Conservation (phyloP, 2,888 invertebrate species). For the Cheilosia pagana region DNA sequence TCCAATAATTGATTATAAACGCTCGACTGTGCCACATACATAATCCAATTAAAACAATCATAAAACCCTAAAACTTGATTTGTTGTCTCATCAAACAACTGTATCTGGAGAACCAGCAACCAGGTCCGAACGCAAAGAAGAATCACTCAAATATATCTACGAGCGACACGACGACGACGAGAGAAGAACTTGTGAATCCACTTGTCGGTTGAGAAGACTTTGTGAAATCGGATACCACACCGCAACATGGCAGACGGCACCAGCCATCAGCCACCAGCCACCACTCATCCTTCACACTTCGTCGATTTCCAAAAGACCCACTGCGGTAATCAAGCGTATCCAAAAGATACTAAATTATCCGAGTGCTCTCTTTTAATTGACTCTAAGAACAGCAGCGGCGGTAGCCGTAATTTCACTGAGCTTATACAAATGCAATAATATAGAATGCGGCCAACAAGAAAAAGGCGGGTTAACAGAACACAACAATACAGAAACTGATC, state of each 20-base stretch:
- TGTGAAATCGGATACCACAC: slow-evolving; percentile 72
- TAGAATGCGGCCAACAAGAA: slow-evolving; percentile 65
- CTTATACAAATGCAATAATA: slow-evolving; percentile 35
- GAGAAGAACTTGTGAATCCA: slow-evolving; percentile 54
- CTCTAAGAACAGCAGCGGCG: slow-evolving; percentile 37
- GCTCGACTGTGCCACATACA: slow-evolving; percentile 10
- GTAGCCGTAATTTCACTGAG: slow-evolving; percentile 41
- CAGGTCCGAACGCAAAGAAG: slow-evolving; percentile 21
- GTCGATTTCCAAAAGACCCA: slow-evolving; percentile 67
- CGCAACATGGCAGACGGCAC: slow-evolving; percentile 50
- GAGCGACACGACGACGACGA: neutral
- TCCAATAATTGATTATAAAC: slow-evolving; percentile 22
- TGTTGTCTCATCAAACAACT: slow-evolving; percentile 51
- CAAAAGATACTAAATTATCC: slow-evolving; percentile 71
- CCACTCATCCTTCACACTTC: slow-evolving; percentile 69
- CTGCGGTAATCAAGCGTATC: slow-evolving; percentile 67
- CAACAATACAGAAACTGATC: neutral
- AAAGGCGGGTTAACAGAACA: slow-evolving; percentile 67
- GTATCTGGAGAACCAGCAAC: slow-evolving; percentile 31
- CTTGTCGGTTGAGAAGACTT: slow-evolving; percentile 69
- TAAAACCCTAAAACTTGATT: slow-evolving; percentile 32
- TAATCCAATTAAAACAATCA: slow-evolving; percentile 56
- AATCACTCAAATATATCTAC: slow-evolving; percentile 23
- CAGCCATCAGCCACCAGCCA: no score
- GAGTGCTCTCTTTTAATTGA: slow-evolving; percentile 72